Conservation (phyloP, 2,113 vertebrate species). For the Scalopus aquaticus region DNA sequence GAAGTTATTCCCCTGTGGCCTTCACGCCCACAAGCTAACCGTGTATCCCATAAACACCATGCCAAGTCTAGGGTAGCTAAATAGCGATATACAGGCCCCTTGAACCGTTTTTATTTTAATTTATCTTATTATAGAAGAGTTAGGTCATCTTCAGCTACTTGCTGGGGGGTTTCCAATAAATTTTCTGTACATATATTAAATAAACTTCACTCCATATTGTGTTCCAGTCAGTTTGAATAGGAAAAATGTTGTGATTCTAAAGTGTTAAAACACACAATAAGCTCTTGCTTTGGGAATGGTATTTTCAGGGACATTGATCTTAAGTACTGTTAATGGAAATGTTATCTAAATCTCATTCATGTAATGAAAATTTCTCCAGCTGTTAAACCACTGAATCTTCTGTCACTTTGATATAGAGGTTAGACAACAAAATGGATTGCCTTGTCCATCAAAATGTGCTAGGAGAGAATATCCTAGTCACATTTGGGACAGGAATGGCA, state of each 20-base stretch:
- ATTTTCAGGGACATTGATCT: constrained; percentile 72
- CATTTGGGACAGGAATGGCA: constrained; percentile 49
- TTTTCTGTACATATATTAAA: constrained; percentile 3
- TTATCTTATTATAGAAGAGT: background rate
- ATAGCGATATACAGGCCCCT: background rate
- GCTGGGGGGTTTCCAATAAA: background rate
- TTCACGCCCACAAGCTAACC: background rate
- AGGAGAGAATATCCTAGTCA: constrained; percentile 66
- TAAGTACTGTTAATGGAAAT: constrained; percentile 78
- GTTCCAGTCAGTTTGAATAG: background rate
- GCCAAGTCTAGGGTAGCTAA: background rate
- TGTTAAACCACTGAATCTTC: constrained; percentile 78
- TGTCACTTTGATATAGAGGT: constrained; percentile 78
- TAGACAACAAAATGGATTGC: constrained; percentile 78
- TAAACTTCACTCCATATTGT: background rate
- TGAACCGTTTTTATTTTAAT: background rate
- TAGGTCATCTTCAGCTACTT: background rate
- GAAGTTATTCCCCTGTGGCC: background rate
- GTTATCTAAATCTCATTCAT: constrained; percentile 82
- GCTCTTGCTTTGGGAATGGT: constrained; percentile 54
- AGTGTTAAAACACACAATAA: constrained; percentile 46
- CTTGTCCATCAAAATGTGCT: constrained; percentile 79
- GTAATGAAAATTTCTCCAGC: constrained; percentile 80
- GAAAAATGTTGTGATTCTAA: background rate
- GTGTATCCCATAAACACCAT: background rate